These are phyloP conservation scores for Bufo bufo DNA, from an alignment of 2,113 vertebrate species.

Conservation along the genomic window DNA sequence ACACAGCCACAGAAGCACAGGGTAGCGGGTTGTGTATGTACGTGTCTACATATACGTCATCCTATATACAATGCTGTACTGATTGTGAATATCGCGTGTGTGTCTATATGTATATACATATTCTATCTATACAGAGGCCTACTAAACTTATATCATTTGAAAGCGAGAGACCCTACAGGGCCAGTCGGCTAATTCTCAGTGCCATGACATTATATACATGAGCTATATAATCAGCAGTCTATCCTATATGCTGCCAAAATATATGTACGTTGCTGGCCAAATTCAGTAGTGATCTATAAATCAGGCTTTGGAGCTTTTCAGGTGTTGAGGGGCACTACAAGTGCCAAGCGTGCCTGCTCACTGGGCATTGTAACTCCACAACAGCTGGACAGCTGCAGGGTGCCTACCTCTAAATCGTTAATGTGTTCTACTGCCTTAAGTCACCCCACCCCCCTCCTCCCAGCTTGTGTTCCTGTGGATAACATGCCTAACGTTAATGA, in stretches of 20 bases:
- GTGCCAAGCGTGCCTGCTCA: not conserved
- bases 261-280: not conserved
- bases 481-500: conserved; percentile 22
- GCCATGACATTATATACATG: conserved; percentile 11
- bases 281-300: not conserved
- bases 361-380: conserved; percentile 9
- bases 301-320: not conserved
- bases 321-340: not conserved
- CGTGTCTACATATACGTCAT: not conserved
- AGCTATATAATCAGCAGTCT: not conserved
- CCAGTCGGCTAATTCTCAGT: conserved; percentile 14
- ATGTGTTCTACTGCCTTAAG: conserved; percentile 44
- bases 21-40: not conserved
- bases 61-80: too few species aligned
- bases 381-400: not conserved
- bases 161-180: not conserved
- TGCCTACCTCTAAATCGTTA: conserved; percentile 7
- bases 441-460: not conserved
- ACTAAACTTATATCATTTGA: not conserved
- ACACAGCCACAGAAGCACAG: not conserved
- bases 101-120: conserved; percentile 39
- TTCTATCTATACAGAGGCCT: conserved; percentile 32
- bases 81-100: not conserved
- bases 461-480: conserved; percentile 9
- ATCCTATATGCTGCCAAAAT: conserved; percentile 25